Base-by-base conservation (phyloP, 1,140 invertebrate genomes). In the Aphelinus atriplicis region DNA sequence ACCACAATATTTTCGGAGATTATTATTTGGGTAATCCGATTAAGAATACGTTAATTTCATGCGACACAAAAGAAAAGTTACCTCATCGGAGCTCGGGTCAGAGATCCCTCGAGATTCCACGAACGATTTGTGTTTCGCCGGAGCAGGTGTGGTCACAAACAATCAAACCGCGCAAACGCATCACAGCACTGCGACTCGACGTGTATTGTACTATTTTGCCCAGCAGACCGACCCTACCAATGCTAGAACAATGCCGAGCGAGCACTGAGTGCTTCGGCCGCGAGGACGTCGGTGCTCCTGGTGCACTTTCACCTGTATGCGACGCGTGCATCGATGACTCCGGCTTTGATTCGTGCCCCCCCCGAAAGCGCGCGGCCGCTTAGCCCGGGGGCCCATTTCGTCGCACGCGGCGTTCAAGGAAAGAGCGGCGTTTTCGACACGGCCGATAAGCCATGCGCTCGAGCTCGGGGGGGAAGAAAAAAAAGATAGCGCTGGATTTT, bases 241-340 rank as follows among this genome's bases (percentile, higher is more conserved):
- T 67, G 50, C 7, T 74, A n/a, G 7, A 68, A 62, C 26, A 62
- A 67, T 62, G 7, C n/a, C 46, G 3, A 10, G 26, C 0, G 57
- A 46, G 1, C 26, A 74, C 65, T 68, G 57, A 61, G 2, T 2
- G 68, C n/a, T 7, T 47, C 42, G 51, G n/a, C 1, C 45, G 7
- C 7, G 7, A 0, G 66, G 45, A 10, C 55, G 7, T 7, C 50
- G 53, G 55, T 48, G 46, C 7, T 45, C 47, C 47, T 47, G 47
- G 42, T 9, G 9, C 56, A 46, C 71, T 73, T 73, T 73, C 71
- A 73, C 71, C 57, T 66, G 56, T 9, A 26, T 26, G 5, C 53
- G 43, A 64, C 50, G 53, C 3, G 5, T 42, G 53, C 67, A 7
- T 7, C 45, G 10, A 26, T 42, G 60, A n/a, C 69, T 3, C 65